phyloP scores from a whole-genome alignment of 1,140 invertebrate genomes.

The Hestina assimilis region DNA sequence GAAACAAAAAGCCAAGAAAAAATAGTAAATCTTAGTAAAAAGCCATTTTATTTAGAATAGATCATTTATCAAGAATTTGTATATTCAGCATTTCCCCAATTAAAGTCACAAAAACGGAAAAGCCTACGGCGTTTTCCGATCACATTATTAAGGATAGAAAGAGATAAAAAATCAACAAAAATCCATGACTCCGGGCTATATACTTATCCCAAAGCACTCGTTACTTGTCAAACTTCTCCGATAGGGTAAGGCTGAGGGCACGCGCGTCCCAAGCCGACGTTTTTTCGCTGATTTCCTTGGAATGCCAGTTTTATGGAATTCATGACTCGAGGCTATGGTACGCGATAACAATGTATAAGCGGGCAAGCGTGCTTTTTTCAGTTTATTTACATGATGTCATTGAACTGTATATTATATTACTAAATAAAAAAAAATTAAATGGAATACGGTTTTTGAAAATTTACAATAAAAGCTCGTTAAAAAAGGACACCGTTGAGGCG shows the following conservation, averaged over 20 bases:
- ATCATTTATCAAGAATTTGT: background rate
- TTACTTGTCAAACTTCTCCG: constrained; percentile 64
- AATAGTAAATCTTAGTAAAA: no score
- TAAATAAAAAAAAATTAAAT: background rate
- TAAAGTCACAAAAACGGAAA: constrained; percentile 7
- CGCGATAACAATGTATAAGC: constrained; percentile 10
- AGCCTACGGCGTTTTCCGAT: constrained; percentile 2
- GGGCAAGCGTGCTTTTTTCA: background rate
- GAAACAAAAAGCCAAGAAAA: no score
- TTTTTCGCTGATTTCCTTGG: constrained; percentile 38
- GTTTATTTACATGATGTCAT: constrained; percentile 4
- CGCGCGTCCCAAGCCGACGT: constrained; percentile 30
- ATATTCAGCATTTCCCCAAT: constrained; percentile 1
- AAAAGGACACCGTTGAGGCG: no score
- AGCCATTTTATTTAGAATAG: background rate
- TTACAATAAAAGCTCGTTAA: no score
- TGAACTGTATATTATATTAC: constrained; percentile 1
- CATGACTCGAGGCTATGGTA: constrained; percentile 18
- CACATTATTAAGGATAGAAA: constrained; percentile 1
- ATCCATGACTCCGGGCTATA: constrained; percentile 29
- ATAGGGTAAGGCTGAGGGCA: constrained; percentile 47
- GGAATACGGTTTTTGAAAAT: no score
- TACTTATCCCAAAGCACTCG: constrained; percentile 62
- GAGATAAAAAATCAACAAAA: background rate
- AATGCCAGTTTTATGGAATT: constrained; percentile 21